Conservation (phyloP, 2,888 invertebrate genomes). For the Punctoribates punctum region DNA sequence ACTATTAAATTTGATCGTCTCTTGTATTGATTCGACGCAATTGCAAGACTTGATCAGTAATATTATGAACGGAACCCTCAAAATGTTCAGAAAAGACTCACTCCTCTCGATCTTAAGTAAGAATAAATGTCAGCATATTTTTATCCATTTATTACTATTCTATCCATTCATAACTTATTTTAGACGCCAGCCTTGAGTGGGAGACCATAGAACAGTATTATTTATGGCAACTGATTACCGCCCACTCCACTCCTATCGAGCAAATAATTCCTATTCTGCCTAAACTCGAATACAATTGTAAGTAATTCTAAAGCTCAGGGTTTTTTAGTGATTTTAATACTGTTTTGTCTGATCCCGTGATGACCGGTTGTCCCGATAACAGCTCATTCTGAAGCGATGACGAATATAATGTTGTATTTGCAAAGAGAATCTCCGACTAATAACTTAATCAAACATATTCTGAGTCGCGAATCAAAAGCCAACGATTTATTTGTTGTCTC, state of each 20-base stretch:
- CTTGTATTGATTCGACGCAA: slow-evolving; percentile 76
- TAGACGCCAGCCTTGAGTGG: slow-evolving; percentile 65
- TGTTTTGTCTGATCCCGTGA: slow-evolving; percentile 52
- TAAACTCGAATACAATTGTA: slow-evolving; percentile 59
- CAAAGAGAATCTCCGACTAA: slow-evolving; percentile 72
- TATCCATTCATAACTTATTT: slow-evolving; percentile 15
- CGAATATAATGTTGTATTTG: slow-evolving; percentile 80
- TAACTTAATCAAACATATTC: slow-evolving; percentile 55
- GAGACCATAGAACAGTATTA: slow-evolving; percentile 97
- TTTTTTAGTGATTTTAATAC: neutral
- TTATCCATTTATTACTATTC: neutral
- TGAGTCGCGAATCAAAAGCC: slow-evolving; percentile 55
- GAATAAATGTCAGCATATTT: slow-evolving; percentile 44
- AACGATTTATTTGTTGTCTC: slow-evolving; percentile 78
- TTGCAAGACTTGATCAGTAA: slow-evolving; percentile 84
- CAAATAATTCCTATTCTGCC: slow-evolving; percentile 73
- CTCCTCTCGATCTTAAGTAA: slow-evolving; percentile 56
- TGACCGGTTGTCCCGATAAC: too few species aligned
- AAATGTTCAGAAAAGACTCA: slow-evolving; percentile 58
- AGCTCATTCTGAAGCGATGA: slow-evolving; percentile 86
- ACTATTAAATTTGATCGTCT: slow-evolving; percentile 80
- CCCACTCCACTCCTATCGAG: slow-evolving; percentile 90
- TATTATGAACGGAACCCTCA: slow-evolving; percentile 75
- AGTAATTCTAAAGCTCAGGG: slow-evolving; percentile 44
- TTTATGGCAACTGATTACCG: slow-evolving; percentile 91